Base-by-base conservation (phyloP, 2,888 invertebrate genomes). In the Eristalinus sepulchralis region DNA sequence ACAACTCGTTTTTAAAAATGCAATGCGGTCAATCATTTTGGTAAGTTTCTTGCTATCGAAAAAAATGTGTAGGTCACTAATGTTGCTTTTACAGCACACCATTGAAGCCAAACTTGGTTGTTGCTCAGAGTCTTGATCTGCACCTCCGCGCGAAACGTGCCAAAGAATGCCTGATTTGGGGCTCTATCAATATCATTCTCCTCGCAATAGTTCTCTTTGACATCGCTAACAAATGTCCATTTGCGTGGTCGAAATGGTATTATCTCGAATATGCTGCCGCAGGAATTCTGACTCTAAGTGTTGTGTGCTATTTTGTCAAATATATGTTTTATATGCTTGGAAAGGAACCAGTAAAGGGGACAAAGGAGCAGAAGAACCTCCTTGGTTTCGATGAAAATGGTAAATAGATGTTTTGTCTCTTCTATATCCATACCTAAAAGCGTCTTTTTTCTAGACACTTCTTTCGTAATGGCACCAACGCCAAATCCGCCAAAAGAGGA, bases 291-390 rank as follows among this genome's bases (percentile, higher is more conserved):
- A 92, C 90, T 0, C 83, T 94, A 0, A 95, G 94, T 88, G 91
- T 93, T 0, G 11, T 94, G 1, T 94, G 94, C 88, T 94, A 95
- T 89, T 91, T 94, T 60, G 88, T 90, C 22, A 93, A 91, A 88
- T 94, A 94, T 89, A 89, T 93, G 1, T 92, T 92, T 88, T 93
- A 93, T 83, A 90, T 92, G 13, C 90, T 93, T 10, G 92, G 89
- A 20, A 89, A 89, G 3, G 89, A 90, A 62, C 94, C 94, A 5
- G 92, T 95, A 13, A 88, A 90, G 1, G 92, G 95, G 1, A 94
- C 93, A 13, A 90, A 92, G 9, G 91, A 92, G 60, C 95, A 95
- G 88, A 93, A 94, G 88, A 91, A 92, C 88, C 91, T 95, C 17
- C 90, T 95, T 13, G 94, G 94, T 80, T 92, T 94, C 67, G 92